phyloP scores from a whole-genome alignment of 2,888 invertebrate genomes.

The Tipula lateralis region DNA sequence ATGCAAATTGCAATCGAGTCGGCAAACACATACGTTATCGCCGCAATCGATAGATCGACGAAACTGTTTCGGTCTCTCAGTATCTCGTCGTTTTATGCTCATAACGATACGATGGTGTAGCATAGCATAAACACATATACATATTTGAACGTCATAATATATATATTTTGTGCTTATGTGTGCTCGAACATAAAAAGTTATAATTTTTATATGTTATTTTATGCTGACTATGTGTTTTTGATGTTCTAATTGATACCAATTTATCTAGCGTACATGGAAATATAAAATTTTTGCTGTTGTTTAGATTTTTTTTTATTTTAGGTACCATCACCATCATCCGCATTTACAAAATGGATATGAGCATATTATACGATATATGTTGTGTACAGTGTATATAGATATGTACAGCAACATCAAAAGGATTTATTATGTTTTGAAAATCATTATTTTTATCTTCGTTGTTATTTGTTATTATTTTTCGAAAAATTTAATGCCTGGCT shows the following conservation, averaged over 20 bases:
- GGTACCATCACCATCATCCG: background rate
- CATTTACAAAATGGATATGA: background rate
- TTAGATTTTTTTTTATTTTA: background rate
- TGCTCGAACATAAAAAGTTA: background rate
- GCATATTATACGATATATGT: background rate
- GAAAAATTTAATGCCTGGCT: background rate
- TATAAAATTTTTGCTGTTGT: background rate
- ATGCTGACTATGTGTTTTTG: slow-evolving; percentile 24
- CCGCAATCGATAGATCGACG: no score
- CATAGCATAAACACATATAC: background rate
- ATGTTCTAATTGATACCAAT: slow-evolving; percentile 11
- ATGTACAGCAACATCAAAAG: background rate
- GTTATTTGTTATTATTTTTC: background rate
- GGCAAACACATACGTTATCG: no score
- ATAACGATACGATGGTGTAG: background rate
- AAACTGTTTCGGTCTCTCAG: background rate
- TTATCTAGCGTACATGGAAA: background rate
- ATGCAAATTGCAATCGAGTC: no score
- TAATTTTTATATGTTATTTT: slow-evolving; percentile 5
- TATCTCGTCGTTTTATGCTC: background rate
- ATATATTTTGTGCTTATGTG: background rate
- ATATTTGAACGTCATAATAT: background rate
- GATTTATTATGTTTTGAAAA: background rate
- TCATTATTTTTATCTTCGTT: background rate
- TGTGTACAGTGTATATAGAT: background rate